Evolutionary conservation across 2,797 vertebrate species (phyloP).

Genomic region (Aphelocoma californica): DNA sequence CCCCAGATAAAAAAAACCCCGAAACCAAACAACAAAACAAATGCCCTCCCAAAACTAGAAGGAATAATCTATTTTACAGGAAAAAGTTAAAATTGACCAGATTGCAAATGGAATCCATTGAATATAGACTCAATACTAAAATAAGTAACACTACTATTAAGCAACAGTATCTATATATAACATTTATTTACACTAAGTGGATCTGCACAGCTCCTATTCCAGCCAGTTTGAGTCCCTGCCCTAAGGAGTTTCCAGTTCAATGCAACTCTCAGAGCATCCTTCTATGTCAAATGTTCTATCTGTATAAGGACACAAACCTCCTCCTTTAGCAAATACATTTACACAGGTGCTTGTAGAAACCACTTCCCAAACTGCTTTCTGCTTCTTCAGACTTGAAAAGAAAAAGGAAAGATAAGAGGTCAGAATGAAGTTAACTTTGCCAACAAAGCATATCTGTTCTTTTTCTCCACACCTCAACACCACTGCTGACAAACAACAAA

Average conservation of each 20-base stretch:
- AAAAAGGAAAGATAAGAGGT: constrained; percentile 75
- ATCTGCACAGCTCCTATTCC: not conserved
- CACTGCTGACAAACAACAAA: constrained; percentile 73
- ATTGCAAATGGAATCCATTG: not conserved
- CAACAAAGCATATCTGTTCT: constrained; percentile 69
- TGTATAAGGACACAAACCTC: constrained; percentile 13
- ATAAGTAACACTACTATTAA: not conserved
- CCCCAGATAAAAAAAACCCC: not conserved
- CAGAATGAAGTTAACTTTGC: constrained; percentile 63
- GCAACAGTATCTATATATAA: not conserved
- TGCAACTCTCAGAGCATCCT: constrained; percentile 15
- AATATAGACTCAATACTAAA: not conserved
- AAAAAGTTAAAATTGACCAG: not conserved
- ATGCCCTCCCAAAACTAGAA: not conserved
- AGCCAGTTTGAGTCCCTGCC: not conserved
- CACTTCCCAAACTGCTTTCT: constrained; percentile 61
- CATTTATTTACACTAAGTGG: not conserved
- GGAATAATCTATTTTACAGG: not conserved
- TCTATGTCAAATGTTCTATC: constrained; percentile 3
- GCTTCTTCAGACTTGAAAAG: constrained; percentile 63
- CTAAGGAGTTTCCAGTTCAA: not conserved
- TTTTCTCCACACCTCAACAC: constrained; percentile 73
- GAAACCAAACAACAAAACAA: not conserved
- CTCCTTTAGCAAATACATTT: constrained; percentile 67
- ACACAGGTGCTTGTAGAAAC: constrained; percentile 75